Base-by-base conservation (phyloP, 35 echinoderm and acorn worm species). In the Heliocidaris erythrogramma region DNA sequence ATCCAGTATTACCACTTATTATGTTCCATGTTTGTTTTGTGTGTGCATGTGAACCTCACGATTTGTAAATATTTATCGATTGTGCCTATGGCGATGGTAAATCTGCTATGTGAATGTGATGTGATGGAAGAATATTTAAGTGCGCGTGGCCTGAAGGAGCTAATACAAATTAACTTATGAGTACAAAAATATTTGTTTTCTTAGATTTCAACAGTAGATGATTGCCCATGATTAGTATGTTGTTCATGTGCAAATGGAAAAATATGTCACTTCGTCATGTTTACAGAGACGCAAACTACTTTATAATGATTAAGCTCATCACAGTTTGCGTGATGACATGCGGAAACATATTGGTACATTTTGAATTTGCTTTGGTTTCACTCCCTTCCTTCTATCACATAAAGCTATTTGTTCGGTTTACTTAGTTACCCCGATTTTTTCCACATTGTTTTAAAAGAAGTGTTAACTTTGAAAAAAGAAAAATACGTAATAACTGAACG, bases 21-120 rank as follows among this genome's bases (percentile, higher is more conserved):
- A 48, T 48, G 12, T 89, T 89, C 8, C 87, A 89, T 89, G 31
- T 89, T 89, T 89, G 87, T 35, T 89, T n/a, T 48, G n/a, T 21
- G 21, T 48, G 87, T 47, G 42, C 87, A 47, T 89, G 87, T 18
- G 32, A 32, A 47, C 47, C 32, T 7, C 87, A 32, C 87, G 87
- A 13, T 17, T 16, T 12, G 87, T 42, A 89, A 89, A 89, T 89
- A 89, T 89, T 89, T 89, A 48, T 89, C 31, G 47, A 89, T 48
- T 48, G 87, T 89, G 11, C 47, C 87, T 48, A 32, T 48, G 87
- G 87, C 31, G 47, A 89, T 89, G 65, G 65, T 21, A 78, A 24
- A 78, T 27, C 21, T 78, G n/a, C n/a, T 78, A 21, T 78, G 65
- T 5, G 27, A 8, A 24, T 78, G 17, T 78, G 21, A 14, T 56